Evolutionary conservation across 2,888 invertebrate genomes (phyloP), one percentile per base, ranked within the genome.

Genomic region (Cordilura impudica): DNA sequence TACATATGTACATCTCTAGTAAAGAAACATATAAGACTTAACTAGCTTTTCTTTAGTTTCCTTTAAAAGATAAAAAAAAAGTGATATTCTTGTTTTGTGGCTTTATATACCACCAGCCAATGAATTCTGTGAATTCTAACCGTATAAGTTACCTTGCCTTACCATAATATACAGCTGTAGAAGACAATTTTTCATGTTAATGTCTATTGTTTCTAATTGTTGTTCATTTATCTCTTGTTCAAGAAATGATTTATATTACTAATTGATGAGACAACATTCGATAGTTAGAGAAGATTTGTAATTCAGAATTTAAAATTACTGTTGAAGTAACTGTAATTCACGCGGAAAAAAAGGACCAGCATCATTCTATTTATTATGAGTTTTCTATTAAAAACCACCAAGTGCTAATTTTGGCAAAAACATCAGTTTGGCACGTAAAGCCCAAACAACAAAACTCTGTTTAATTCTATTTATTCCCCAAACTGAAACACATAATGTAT

Each of bases 141-240:
- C 69, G 56, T 63, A 56, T 73, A 56, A 43, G 58, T 16, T 58
- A 70, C 29, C 39, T 51, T 19, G 49, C 51, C 43, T 66, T 43
- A 19, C 63, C 72, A 47, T 61, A 43, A 35, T 43, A 8, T 5
- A 35, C 21, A 21, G 23, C 45, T 8, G 16, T 45, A 51, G 45
- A 56, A 65, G 56, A 65, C 43, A 71, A 71, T 58, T 60, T 70
- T 60, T 65, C 56, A 56, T 60, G 67, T 69, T 67, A 61, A 67
- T 54, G 16, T 47, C 60, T 67, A 74, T 54, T 74, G 56, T 70
- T 70, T 75, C 49, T 70, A 75, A 65, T 69, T 75, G 49, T 23
- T 51, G 31, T n/a, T 49, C 39, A 69, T 39, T 53, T 16, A 47
- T 60, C 4, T 76, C 51, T 53, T 29, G 49, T 58, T 51, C n/a